Base-by-base conservation (phyloP, 2,888 invertebrate genomes). In the Philaethria dido region DNA sequence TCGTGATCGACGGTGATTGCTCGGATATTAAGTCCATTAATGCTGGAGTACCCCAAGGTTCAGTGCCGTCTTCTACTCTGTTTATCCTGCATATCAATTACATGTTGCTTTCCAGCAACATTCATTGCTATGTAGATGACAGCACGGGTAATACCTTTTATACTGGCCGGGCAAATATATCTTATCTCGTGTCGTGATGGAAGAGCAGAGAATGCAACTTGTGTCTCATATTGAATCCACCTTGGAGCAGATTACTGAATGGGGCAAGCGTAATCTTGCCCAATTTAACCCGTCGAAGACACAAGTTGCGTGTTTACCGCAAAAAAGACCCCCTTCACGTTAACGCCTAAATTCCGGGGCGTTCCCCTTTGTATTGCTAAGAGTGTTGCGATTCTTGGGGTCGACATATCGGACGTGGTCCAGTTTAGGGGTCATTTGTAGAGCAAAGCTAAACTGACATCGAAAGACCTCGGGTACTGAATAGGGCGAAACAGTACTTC, bases 261-360 rank as follows among this genome's bases (percentile, higher is more conserved):
- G 22, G 47, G 9, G 45, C 11, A 4, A 14, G 25, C 11, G 22
- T 14, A 60, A 60, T 5, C 45, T 59, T 11, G 29, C 45, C 16
- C 45, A 59, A 25, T 61, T 39, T 36, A 61, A 61, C 16, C 48
- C 48, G 20, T 48, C 47, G 16, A 36, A 48, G 20, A 62, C 14
- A 48, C 36, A 48, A 55, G n/a, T n/a, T n/a, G n/a, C n/a, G n/a
- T n/a, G n/a, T n/a, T n/a, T n/a, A n/a, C n/a, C n/a, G n/a, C n/a
- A n/a, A n/a, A n/a, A n/a, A n/a, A n/a, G n/a, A n/a, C n/a, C n/a
- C n/a, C n/a, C n/a, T n/a, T n/a, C n/a, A n/a, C n/a, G n/a, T n/a
- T n/a, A n/a, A n/a, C n/a, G n/a, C n/a, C n/a, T n/a, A n/a, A n/a
- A n/a, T n/a, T n/a, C n/a, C n/a, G n/a, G n/a, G n/a, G n/a, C n/a